phyloP scores from a whole-genome alignment of 37 sponge, comb jelly and placozoan genomes.

The Geodia barretti region DNA sequence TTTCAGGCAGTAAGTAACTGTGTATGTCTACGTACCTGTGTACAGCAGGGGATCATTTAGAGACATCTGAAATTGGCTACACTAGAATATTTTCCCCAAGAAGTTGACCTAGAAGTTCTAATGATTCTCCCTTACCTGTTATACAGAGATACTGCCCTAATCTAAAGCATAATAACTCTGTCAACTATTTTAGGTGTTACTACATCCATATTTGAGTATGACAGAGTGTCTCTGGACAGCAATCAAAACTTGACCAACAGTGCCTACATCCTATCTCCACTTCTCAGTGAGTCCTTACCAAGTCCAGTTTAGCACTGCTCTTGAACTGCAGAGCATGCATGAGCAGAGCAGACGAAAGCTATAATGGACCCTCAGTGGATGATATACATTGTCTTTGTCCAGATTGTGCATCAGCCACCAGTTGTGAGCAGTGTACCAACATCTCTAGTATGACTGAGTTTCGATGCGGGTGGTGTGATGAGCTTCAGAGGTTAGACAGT shows the following conservation, averaged over 20 bases:
- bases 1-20: not conserved
- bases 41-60: too few relatives aligned
- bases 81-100: too few relatives aligned
- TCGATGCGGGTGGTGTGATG: slow-evolving; percentile 68
- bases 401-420: slow-evolving; percentile 41
- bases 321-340: too few relatives aligned
- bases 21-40: too few relatives aligned
- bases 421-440: slow-evolving; percentile 35
- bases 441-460: slow-evolving; percentile 25
- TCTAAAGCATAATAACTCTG: too few relatives aligned
- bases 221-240: slow-evolving; percentile 18
- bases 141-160: too few relatives aligned
- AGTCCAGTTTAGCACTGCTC: too few relatives aligned
- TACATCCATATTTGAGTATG: slow-evolving; percentile 28
- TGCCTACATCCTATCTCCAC: slow-evolving; percentile 52
- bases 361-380: slow-evolving; percentile 10
- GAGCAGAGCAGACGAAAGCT: too few relatives aligned
- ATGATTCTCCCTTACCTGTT: too few relatives aligned
- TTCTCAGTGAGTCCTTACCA: slow-evolving; percentile 54
- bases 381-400: too few relatives aligned
- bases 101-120: too few relatives aligned
- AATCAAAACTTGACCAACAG: slow-evolving; percentile 11
- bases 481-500: slow-evolving; percentile 34
- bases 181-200: not conserved
- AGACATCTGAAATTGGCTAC: too few relatives aligned